Evolutionary conservation across 2,797 vertebrate species (phyloP).

Genomic region (Jordanella pulchra): DNA sequence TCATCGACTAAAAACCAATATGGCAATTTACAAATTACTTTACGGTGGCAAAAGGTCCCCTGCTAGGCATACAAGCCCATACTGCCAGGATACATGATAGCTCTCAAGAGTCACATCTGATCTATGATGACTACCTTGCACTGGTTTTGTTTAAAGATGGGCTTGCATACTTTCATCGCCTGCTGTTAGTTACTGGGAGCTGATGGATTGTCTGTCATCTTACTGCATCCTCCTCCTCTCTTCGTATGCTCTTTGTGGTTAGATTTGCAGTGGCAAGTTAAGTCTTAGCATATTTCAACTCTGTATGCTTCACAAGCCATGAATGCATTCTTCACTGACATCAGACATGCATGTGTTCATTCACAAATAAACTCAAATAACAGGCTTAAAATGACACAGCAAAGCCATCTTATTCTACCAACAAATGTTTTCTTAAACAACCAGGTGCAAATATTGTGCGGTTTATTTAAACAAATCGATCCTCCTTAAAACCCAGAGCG

Average conservation of each 20-base stretch:
- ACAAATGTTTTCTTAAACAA: constrained; percentile 7
- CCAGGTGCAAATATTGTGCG: constrained; percentile 8
- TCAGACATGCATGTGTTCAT: constrained; percentile 6
- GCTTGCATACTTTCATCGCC: constrained; percentile 50
- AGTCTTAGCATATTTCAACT: constrained; percentile 2
- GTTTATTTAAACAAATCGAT: constrained; percentile 14
- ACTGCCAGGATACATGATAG: constrained; percentile 65
- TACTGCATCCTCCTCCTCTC: constrained; percentile 11
- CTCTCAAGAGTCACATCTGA: constrained; percentile 68
- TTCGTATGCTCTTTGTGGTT: constrained; percentile 1
- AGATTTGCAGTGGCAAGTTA: neutral
- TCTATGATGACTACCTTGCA: constrained; percentile 43
- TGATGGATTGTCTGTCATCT: constrained; percentile 34
- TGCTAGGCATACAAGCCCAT: constrained; percentile 51
- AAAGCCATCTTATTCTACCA: neutral
- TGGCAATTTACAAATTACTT: constrained; percentile 69
- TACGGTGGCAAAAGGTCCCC: constrained; percentile 47
- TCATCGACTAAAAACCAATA: constrained; percentile 53
- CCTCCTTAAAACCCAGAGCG: constrained; percentile 24
- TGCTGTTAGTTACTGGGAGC: constrained; percentile 52
- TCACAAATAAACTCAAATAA: constrained; percentile 10
- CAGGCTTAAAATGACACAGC: neutral
- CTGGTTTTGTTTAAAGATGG: constrained; percentile 53
- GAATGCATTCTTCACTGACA: neutral
- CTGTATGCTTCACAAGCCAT: neutral